Base-by-base conservation (phyloP, 1,140 invertebrate genomes). In the Musca vetustissima region DNA sequence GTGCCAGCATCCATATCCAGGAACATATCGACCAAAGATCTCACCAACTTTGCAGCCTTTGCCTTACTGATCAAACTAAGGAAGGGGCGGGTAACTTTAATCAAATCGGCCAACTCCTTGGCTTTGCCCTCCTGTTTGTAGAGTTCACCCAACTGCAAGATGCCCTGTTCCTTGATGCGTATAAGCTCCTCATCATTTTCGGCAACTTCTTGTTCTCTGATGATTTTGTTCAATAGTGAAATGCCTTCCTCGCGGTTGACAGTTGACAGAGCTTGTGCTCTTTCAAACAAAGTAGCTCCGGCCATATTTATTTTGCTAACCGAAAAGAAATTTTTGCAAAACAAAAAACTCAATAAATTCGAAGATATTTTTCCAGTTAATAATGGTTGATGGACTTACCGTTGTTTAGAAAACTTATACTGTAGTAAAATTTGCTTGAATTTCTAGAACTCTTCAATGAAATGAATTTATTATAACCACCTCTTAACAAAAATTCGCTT, bases 11-110 rank as follows among this genome's bases (percentile, higher is more conserved):
- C 96, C 83, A 99, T 89, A 84, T 98, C 97, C 55, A 99, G 85
- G 84, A 99, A 99, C 85, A 97, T 92, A 83, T 99, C 98, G 8
- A 99, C 97, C 59, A 99, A 85, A 13, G 94, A 93, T 70, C 97
- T 89, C 0, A 99, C 97, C 68, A 99, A 85, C 85, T 99, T 99
- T 0, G 97, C 97, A 68, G 98, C 98, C 85, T 99, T 99, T 22
- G 98, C 98, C 86, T 99, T 99, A 78, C 96, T 98, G 73, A 99
- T 96, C 57, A 93, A 86, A 72, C 91, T 91, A 11, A 99, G 86
- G 83, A 99, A 99, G 6, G 97, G 96, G 75, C 97, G 89, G 15
- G 95, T 96, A 66, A 91, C 90, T 85, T 95, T 94, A 73, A 99
- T 98, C 50, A 99, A 86, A 69, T 95, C 91, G 2, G 95, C 95